phyloP scores from a whole-genome alignment of 2,113 vertebrate genomes.

The Macrotus californicus region DNA sequence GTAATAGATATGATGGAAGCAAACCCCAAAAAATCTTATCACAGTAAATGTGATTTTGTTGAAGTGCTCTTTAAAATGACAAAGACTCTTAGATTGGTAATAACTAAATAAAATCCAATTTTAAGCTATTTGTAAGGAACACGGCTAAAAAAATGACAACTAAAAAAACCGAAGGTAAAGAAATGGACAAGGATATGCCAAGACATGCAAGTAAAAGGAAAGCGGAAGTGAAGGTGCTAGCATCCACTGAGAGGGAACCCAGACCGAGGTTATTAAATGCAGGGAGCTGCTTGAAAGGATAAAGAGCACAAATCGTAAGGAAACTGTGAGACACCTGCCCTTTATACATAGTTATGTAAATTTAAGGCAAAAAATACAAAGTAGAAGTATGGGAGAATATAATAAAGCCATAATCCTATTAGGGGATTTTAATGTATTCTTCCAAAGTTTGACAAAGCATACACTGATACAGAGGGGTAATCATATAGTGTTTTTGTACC shows the following conservation, averaged over 20 bases:
- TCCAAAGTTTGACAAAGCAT: not conserved
- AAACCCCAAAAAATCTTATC: not conserved
- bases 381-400: not conserved
- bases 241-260: not conserved
- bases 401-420: not conserved
- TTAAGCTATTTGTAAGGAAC: not conserved
- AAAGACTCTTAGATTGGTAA: not conserved
- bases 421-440: not conserved
- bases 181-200: not conserved
- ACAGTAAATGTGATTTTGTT: not conserved
- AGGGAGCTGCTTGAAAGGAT: not conserved
- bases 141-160: not conserved
- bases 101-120: not conserved
- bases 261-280: not conserved
- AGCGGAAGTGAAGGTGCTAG: not conserved
- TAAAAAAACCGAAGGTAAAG: not conserved
- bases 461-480: not conserved
- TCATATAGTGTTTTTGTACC: not conserved
- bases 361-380: not conserved
- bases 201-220: not conserved
- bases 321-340: not conserved
- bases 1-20: not conserved
- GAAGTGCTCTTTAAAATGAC: not conserved
- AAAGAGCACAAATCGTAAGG: not conserved
- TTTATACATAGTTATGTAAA: not conserved